Evolutionary conservation across 2,113 vertebrate species (phyloP), one percentile per base, ranked within the genome.

Genomic region (Spermophilus dauricus): DNA sequence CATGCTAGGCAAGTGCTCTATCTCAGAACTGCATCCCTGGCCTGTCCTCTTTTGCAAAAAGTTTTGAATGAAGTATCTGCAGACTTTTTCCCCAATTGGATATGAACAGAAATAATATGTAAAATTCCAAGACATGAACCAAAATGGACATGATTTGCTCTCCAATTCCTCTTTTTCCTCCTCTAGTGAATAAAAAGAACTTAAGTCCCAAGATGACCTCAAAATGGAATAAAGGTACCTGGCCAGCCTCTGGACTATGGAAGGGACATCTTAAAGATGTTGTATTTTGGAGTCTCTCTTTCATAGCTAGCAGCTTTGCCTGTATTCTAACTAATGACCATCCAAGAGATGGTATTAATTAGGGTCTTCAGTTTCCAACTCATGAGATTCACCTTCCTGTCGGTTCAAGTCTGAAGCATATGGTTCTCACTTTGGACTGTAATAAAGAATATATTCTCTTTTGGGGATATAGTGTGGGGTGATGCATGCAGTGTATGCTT

Each of bases 91-190:
- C 45, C n/a, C 56, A 69, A 39, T 13, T 89, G 67, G 12, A 16
- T 82, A 13, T 97, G 61, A 89, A 17, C 48, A 82, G 65, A 94
- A 76, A 22, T 80, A n/a, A 37, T 32, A 28, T 17, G 37, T 81
- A 76, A 56, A 65, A 42, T 78, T 48, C 24, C 14, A 63, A 77
- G 70, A 30, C 39, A 26, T 18, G 34, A 48, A 67, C 32, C 37
- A 48, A n/a, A 91, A 61, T 61, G 83, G 48, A 69, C 53, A 18
- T 58, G 9, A 69, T 20, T 75, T 83, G 63, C 69, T 72, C 26
- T 90, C 51, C 61, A 72, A 0, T 24, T 72, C 34, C 34, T 78
- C 37, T 72, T 85, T 91, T 48, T n/a, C 70, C 72, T 78, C 63
- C 11, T 78, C 5, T 81, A 30, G 76, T 53, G 86, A 81, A 30